phyloP scores from a whole-genome alignment of 2,113 vertebrate species.

The Ageneiosus marmoratus region DNA sequence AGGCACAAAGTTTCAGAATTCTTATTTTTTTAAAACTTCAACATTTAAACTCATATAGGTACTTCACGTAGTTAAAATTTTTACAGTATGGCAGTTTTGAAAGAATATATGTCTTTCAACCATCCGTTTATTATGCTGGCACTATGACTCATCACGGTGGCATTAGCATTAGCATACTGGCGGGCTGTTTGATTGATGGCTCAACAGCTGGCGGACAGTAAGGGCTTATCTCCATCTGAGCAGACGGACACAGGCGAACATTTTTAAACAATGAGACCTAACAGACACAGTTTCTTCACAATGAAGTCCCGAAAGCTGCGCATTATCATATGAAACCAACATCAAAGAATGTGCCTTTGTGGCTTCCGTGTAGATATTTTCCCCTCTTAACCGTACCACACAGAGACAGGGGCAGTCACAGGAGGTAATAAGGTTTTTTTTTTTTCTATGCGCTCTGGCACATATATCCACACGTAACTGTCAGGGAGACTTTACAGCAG shows the following conservation, averaged over 20 bases:
- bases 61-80: background rate
- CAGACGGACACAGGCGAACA: slow-evolving; percentile 37
- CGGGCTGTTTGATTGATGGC: slow-evolving; percentile 45
- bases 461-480: slow-evolving; percentile 12
- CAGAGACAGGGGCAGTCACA: background rate
- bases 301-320: slow-evolving; percentile 5
- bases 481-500: slow-evolving; percentile 11
- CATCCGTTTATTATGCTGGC: slow-evolving; percentile 11
- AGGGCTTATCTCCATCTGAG: slow-evolving; percentile 48
- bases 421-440: slow-evolving; percentile 31
- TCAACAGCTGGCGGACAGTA: slow-evolving; percentile 19
- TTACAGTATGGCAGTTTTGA: background rate
- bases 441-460: slow-evolving; percentile 1
- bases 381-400: background rate
- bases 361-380: slow-evolving; percentile 11
- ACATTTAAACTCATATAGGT: background rate
- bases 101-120: background rate
- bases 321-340: slow-evolving; percentile 20
- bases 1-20: background rate
- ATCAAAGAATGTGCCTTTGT: slow-evolving; percentile 16
- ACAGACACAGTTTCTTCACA: slow-evolving; percentile 17
- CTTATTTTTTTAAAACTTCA: background rate
- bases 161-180: slow-evolving; percentile 4
- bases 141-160: slow-evolving; percentile 34
- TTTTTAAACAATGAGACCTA: slow-evolving; percentile 35